Evolutionary conservation across 2,888 invertebrate species (phyloP).

Genomic region (Xylota segnis): DNA sequence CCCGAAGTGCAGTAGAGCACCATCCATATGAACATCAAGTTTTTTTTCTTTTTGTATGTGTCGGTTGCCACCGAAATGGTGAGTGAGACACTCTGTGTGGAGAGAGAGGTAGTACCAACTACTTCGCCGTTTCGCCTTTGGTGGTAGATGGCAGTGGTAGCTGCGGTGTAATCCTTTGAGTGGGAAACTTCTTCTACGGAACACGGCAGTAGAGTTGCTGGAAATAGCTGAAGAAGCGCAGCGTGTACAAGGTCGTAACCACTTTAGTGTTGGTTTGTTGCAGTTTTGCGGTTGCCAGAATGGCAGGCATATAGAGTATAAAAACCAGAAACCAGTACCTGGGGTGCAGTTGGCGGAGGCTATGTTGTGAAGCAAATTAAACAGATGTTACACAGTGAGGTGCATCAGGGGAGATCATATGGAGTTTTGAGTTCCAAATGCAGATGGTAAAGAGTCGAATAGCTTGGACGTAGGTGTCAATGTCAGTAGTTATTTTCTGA

Average conservation of each 20-base stretch:
- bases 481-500: too few relatives aligned
- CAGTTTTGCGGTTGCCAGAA: conserved; percentile 63
- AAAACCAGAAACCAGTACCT: conserved; percentile 28
- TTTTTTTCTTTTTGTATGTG: conserved; percentile 32
- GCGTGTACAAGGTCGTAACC: conserved; percentile 72
- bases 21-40: conserved; percentile 45
- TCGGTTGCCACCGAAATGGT: conserved; percentile 16
- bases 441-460: too few relatives aligned
- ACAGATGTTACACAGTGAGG: conserved; percentile 33
- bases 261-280: conserved; percentile 76
- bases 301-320: conserved; percentile 36
- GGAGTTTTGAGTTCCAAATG: too few relatives aligned
- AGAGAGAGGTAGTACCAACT: conserved; percentile 19
- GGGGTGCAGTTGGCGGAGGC: conserved; percentile 49
- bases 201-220: neutral
- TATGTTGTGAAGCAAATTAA: conserved; percentile 17
- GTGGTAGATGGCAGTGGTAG: conserved; percentile 59
- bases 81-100: neutral
- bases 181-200: conserved; percentile 62
- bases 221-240: conserved; percentile 15
- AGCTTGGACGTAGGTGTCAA: too few relatives aligned
- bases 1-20: conserved; percentile 67
- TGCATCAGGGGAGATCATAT: conserved; percentile 1
- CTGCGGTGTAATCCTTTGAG: conserved; percentile 74
- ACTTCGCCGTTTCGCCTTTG: conserved; percentile 46